phyloP scores from a whole-genome alignment of 2,113 vertebrate genomes.

The Egretta garzetta region DNA sequence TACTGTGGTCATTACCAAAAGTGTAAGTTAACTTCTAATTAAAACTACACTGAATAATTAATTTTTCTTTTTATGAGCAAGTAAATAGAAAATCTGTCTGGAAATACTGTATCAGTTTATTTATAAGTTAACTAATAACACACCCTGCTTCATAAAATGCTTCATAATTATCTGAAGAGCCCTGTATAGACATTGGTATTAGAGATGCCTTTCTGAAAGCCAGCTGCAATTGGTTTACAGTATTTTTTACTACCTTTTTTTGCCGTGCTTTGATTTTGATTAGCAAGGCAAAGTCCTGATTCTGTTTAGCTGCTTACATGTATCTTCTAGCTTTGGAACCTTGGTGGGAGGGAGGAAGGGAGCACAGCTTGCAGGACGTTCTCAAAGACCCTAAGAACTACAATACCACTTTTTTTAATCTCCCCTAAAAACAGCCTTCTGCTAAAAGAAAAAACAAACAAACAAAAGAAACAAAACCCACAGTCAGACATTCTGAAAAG shows the following conservation, averaged over 20 bases:
- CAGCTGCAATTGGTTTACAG: not conserved
- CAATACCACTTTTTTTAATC: accelerated
- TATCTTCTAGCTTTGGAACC: not conserved
- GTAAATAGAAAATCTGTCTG: not conserved
- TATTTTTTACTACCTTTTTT: not conserved
- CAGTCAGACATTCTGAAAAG: not conserved
- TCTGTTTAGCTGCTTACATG: not conserved
- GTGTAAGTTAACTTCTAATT: not conserved
- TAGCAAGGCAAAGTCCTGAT: not conserved
- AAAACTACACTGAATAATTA: not conserved
- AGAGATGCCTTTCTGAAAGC: not conserved
- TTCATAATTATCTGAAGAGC: not conserved
- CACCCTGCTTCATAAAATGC: not conserved
- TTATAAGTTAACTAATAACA: not conserved
- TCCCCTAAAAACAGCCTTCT: not conserved
- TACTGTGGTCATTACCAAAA: not conserved
- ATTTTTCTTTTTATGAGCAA: not conserved
- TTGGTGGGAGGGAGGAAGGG: not conserved
- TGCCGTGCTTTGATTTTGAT: not conserved
- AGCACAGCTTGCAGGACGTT: not conserved
- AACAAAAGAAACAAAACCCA: not conserved
- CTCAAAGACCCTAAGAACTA: not conserved
- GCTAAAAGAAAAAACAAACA: not conserved
- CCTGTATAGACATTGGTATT: not conserved
- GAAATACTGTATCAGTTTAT: not conserved